Percentiles rank a stretch among this genome's conserved stretches.
Evolutionary conservation across 2,797 vertebrate species (phyloP).

Genomic region (Eulemur coronatus): DNA sequence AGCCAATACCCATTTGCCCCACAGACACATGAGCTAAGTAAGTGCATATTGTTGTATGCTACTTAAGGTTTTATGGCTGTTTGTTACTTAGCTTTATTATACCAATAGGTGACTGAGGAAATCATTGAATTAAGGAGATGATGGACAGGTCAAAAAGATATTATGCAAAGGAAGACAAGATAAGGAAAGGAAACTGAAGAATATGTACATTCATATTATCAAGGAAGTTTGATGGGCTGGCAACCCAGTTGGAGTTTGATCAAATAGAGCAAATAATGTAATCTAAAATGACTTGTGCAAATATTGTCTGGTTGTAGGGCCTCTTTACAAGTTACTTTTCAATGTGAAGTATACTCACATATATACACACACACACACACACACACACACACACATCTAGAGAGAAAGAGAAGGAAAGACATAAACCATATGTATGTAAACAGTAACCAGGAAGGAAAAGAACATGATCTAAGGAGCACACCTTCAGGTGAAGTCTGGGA

Average conservation of each 20-base stretch:
- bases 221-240: background rate
- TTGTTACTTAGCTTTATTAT: background rate
- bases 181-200: background rate
- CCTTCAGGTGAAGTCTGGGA: background rate
- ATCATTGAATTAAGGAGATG: background rate
- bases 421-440: background rate
- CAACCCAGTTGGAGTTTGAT: background rate
- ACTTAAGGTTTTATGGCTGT: background rate
- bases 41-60: background rate
- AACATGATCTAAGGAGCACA: background rate
- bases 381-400: too few relatives aligned
- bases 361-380: too few relatives aligned
- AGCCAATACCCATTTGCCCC: background rate
- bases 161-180: background rate
- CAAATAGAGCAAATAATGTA: background rate
- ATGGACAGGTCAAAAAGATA: background rate
- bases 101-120: background rate
- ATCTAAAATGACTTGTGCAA: background rate
- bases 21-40: background rate
- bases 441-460: background rate
- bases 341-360: background rate
- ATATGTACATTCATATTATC: background rate
- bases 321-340: background rate
- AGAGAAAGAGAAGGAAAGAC: too few relatives aligned
- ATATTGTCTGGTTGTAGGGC: background rate